Percentiles rank a stretch among this genome's conserved stretches.
Evolutionary conservation across 2,797 vertebrate genomes (phyloP).

Genomic region (Chaetophractus vellerosus): DNA sequence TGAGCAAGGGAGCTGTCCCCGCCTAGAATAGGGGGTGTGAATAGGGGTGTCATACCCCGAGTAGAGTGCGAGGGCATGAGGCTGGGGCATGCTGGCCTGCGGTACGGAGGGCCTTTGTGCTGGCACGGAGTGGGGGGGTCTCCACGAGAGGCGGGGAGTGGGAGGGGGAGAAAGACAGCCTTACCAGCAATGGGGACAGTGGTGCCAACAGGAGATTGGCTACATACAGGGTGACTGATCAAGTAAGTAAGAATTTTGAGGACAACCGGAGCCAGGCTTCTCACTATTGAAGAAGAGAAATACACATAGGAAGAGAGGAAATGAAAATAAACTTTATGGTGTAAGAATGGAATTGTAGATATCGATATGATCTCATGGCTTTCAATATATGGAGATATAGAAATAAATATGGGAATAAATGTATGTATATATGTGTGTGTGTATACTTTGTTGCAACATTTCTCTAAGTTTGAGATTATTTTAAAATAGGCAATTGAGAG

Average conservation of each 20-base stretch:
- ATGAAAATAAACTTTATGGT: neutral
- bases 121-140: neutral
- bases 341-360: neutral
- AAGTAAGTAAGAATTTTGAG: neutral
- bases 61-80: neutral
- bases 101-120: neutral
- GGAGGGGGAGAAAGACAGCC: neutral
- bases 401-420: neutral
- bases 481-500: neutral
- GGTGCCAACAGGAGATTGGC: neutral
- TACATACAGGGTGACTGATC: neutral
- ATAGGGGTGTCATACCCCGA: neutral
- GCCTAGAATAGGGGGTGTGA: no score
- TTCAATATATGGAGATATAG: neutral
- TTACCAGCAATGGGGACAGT: neutral
- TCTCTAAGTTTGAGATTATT: slow-evolving; percentile 29
- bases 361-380: neutral
- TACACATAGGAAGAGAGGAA: neutral
- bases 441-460: neutral
- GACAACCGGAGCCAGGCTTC: neutral
- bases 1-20: neutral
- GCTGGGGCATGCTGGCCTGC: no score
- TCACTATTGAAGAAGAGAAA: neutral
- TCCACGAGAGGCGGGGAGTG: accelerated
- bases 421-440: no score